Conservation (phyloP, 2,888 invertebrate genomes). For the Phyllotreta cruciferae region DNA sequence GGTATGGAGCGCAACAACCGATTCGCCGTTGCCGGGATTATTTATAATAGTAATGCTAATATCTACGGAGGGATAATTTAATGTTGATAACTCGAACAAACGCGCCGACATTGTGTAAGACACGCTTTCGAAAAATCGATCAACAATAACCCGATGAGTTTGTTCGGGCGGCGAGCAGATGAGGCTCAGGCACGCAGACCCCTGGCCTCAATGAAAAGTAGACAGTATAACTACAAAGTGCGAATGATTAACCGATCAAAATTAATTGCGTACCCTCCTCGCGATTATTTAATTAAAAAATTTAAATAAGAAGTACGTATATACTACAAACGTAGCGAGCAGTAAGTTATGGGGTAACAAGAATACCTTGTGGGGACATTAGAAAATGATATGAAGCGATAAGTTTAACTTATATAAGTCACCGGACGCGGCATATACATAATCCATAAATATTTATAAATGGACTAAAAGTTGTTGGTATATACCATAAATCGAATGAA, state of each 20-base stretch:
- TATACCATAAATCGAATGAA: conserved; percentile 32
- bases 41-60: conserved; percentile 53
- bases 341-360: no score
- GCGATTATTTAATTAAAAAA: no score
- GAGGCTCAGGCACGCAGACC: conserved; percentile 47
- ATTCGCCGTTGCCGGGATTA: conserved; percentile 42
- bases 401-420: conserved; percentile 7
- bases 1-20: conserved; percentile 43
- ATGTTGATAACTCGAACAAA: conserved; percentile 57
- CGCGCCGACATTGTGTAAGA: conserved; percentile 57
- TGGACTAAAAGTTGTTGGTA: conserved; percentile 19
- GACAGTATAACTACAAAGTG: no score
- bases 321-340: no score
- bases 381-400: no score
- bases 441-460: conserved; percentile 27
- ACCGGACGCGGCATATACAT: conserved; percentile 5
- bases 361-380: no score
- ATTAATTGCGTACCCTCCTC: no score
- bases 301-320: no score
- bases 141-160: conserved; percentile 54
- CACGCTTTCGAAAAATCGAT: conserved; percentile 57
- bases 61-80: conserved; percentile 56
- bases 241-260: no score
- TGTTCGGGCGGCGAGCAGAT: conserved; percentile 41
- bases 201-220: no score